A percentile compares a stretch with the other conserved stretches of the same genome.
phyloP scores from a whole-genome alignment of 2,113 vertebrate genomes.

The Corapipo altera region DNA sequence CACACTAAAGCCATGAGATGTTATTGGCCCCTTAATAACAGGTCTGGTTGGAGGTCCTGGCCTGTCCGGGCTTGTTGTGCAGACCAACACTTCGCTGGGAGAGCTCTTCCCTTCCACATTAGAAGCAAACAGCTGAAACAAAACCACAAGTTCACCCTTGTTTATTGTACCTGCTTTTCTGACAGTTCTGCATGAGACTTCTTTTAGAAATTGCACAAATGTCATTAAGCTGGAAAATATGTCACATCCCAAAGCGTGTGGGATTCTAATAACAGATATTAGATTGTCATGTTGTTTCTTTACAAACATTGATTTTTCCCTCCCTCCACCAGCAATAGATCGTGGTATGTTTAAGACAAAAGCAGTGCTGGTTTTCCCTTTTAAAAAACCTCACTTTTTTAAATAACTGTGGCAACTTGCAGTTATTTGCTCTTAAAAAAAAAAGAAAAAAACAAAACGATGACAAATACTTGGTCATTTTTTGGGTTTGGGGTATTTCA shows the following conservation, averaged over 20 bases:
- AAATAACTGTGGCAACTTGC: background rate
- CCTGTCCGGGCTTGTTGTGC: slow-evolving; percentile 93
- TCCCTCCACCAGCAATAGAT: background rate
- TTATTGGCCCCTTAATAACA: slow-evolving; percentile 76
- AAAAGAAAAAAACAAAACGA: background rate
- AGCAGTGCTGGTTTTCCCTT: background rate
- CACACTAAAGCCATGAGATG: slow-evolving; percentile 86
- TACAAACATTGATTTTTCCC: background rate
- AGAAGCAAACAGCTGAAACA: slow-evolving; percentile 87
- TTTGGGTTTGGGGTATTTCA: background rate
- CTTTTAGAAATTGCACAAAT: background rate
- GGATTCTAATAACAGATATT: background rate
- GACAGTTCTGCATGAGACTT: background rate
- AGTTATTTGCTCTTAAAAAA: background rate
- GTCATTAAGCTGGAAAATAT: background rate
- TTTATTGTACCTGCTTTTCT: background rate
- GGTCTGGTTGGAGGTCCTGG: slow-evolving; percentile 90
- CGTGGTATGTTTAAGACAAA: background rate
- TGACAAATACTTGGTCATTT: background rate
- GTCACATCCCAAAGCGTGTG: background rate
- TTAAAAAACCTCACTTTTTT: background rate
- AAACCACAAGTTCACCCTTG: background rate
- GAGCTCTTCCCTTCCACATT: slow-evolving; percentile 92
- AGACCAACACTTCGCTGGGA: slow-evolving; percentile 93
- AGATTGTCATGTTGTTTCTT: background rate